Percentiles rank a stretch among this genome's conserved stretches.
These are phyloP conservation scores for Drosophila subpulchrella DNA, from an alignment of 1,140 invertebrate genomes.

Conservation along the genomic window DNA sequence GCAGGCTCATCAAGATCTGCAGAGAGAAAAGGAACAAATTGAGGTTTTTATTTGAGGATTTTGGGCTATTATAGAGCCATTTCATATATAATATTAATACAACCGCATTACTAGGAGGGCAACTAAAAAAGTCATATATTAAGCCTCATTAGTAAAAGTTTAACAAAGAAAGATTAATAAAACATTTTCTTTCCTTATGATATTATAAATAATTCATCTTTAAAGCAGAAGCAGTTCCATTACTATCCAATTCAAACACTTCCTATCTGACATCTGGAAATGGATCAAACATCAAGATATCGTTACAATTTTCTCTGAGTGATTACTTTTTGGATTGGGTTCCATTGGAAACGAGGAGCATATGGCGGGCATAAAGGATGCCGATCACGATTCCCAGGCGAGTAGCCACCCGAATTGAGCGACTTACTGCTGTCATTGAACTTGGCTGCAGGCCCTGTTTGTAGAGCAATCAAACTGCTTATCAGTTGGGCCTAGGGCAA, in stretches of 20 bases:
- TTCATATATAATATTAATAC: too few species aligned
- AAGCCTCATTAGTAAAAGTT: too few species aligned
- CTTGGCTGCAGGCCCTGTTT: constrained; percentile 37
- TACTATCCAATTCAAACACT: too few species aligned
- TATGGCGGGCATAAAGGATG: constrained; percentile 47
- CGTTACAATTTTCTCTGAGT: neutral
- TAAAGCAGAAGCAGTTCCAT: too few species aligned
- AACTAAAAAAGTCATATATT: too few species aligned
- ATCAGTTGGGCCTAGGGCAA: constrained; percentile 41
- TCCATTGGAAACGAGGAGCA: constrained; percentile 36
- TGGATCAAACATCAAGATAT: neutral
- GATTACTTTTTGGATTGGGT: neutral
- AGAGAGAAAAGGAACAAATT: neutral
- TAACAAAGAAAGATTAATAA: too few species aligned
- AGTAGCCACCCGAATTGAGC: constrained; percentile 15
- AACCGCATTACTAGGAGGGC: too few species aligned
- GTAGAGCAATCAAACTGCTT: constrained; percentile 48
- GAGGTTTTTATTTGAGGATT: neutral
- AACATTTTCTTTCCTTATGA: too few species aligned
- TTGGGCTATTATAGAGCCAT: too few species aligned
- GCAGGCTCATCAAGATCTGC: constrained; percentile 9
- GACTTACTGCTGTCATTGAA: constrained; percentile 57
- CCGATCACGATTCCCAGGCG: constrained; percentile 31
- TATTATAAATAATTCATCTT: too few species aligned
- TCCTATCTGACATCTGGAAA: too few species aligned